phyloP scores from a whole-genome alignment of 2,888 invertebrate species.

The Alloscopus bannaensis region DNA sequence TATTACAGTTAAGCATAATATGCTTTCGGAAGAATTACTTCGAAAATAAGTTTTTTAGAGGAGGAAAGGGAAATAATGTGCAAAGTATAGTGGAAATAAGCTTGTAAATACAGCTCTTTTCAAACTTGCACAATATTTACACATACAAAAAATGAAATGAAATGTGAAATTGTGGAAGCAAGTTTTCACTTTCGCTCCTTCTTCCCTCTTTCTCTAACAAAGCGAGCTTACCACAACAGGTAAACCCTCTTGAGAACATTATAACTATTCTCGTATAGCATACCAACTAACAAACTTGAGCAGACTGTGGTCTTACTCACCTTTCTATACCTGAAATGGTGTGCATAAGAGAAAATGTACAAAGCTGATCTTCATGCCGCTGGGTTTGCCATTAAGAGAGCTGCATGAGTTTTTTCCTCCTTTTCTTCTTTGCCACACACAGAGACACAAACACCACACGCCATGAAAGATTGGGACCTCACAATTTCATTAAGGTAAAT shows the following conservation, averaged over 20 bases:
- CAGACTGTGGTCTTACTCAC: not conserved
- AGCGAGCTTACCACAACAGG: slow-evolving; percentile 50
- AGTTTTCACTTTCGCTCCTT: slow-evolving; percentile 54
- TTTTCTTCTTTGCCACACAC: slow-evolving; percentile 26
- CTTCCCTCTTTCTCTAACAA: slow-evolving; percentile 8
- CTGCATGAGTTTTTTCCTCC: slow-evolving; percentile 10
- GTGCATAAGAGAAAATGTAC: not conserved
- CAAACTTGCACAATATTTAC: slow-evolving; percentile 55
- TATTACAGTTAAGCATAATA: too few species aligned
- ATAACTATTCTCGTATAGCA: too few species aligned
- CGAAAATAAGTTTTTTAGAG: slow-evolving; percentile 3
- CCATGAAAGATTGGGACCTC: slow-evolving; percentile 54
- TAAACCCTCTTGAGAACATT: slow-evolving; percentile 51
- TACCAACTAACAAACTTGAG: not conserved
- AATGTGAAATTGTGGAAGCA: slow-evolving; percentile 58
- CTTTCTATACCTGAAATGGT: not conserved
- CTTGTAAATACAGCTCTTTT: too few species aligned
- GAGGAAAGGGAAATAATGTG: not conserved
- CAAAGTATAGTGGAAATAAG: not conserved
- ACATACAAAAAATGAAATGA: slow-evolving; percentile 54
- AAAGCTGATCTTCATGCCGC: slow-evolving; percentile 12
- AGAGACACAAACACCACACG: too few species aligned
- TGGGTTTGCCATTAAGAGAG: not conserved
- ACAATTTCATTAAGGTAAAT: slow-evolving; percentile 56
- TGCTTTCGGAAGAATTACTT: too few species aligned